A percentile compares a stretch with the other conserved stretches of the same genome.
Conservation (phyloP, 2,113 vertebrate species). For the Brachionichthys hirsutus region DNA sequence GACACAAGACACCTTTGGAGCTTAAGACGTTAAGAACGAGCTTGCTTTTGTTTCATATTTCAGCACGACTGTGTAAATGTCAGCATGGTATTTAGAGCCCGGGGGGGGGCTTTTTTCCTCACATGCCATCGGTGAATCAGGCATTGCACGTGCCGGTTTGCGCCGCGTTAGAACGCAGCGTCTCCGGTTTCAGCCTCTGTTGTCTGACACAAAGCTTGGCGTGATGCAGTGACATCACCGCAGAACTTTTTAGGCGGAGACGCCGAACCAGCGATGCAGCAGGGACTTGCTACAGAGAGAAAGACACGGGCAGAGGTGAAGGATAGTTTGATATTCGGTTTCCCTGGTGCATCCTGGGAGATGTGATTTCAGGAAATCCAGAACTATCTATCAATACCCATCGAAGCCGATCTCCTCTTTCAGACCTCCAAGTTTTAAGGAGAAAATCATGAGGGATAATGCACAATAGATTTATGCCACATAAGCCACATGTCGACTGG, state of each 20-base stretch:
- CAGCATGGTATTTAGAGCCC: constrained; percentile 72
- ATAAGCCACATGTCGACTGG: constrained; percentile 16
- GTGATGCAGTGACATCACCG: constrained; percentile 39
- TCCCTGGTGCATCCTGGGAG: constrained; percentile 68
- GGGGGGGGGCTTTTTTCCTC: constrained; percentile 53
- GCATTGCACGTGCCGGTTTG: constrained; percentile 29
- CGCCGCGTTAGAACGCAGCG: constrained; percentile 7
- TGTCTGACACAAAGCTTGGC: constrained; percentile 33
- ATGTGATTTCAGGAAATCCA: constrained; percentile 71
- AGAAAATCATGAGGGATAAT: constrained; percentile 60
- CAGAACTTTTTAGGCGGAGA: constrained; percentile 32
- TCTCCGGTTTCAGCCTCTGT: constrained; percentile 43
- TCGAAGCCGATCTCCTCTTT: constrained; percentile 56
- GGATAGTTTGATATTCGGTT: constrained; percentile 63
- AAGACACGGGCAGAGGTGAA: constrained; percentile 39
- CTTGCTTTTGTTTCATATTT: constrained; percentile 52
- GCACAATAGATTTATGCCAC: constrained; percentile 32
- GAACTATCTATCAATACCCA: constrained; percentile 71
- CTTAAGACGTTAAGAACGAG: constrained; percentile 37
- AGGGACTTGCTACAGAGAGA: constrained; percentile 39
- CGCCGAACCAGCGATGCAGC: constrained; percentile 16
- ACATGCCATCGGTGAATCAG: constrained; percentile 41
- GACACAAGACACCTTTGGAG: constrained; percentile 54
- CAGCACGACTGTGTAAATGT: constrained; percentile 66
- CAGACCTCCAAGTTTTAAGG: constrained; percentile 52